Percentiles rank a stretch among this genome's conserved stretches.
Conservation (phyloP, 2,888 invertebrate genomes). For the Drosophila atripex region DNA sequence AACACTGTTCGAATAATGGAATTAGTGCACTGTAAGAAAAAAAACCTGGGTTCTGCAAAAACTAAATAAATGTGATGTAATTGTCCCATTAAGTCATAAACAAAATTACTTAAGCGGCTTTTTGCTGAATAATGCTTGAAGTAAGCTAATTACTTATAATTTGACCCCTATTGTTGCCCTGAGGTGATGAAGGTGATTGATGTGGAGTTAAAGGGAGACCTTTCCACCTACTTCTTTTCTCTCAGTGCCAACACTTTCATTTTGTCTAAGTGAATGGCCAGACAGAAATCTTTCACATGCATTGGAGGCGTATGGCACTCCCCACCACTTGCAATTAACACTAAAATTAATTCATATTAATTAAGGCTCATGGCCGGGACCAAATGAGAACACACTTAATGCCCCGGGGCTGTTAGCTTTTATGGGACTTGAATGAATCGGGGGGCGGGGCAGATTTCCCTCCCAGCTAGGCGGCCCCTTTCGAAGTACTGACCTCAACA, state of each 20-base stretch:
- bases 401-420: slow-evolving; percentile 64
- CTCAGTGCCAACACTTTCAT: slow-evolving; percentile 58
- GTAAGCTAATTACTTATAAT: slow-evolving; percentile 37
- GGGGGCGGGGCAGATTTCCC: slow-evolving; percentile 12
- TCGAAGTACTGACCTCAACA: slow-evolving; percentile 72
- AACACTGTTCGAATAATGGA: slow-evolving; percentile 18
- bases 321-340: slow-evolving; percentile 77
- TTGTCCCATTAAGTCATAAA: slow-evolving; percentile 63
- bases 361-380: slow-evolving; percentile 60
- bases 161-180: slow-evolving; percentile 4
- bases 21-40: slow-evolving; percentile 15
- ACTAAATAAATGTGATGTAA: slow-evolving; percentile 29
- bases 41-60: background rate
- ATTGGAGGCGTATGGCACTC: slow-evolving; percentile 48
- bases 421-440: slow-evolving; percentile 56
- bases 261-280: slow-evolving; percentile 32
- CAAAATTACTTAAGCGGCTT: slow-evolving; percentile 48
- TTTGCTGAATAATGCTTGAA: slow-evolving; percentile 50
- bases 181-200: slow-evolving; percentile 54
- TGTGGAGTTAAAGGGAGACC: slow-evolving; percentile 16
- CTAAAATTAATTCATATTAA: slow-evolving; percentile 79
- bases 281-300: slow-evolving; percentile 43
- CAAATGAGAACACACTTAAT: slow-evolving; percentile 75
- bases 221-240: slow-evolving; percentile 4
- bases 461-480: slow-evolving; percentile 17